Evolutionary conservation across 2,113 vertebrate genomes (phyloP).

Genomic region (Phocoena sinus): DNA sequence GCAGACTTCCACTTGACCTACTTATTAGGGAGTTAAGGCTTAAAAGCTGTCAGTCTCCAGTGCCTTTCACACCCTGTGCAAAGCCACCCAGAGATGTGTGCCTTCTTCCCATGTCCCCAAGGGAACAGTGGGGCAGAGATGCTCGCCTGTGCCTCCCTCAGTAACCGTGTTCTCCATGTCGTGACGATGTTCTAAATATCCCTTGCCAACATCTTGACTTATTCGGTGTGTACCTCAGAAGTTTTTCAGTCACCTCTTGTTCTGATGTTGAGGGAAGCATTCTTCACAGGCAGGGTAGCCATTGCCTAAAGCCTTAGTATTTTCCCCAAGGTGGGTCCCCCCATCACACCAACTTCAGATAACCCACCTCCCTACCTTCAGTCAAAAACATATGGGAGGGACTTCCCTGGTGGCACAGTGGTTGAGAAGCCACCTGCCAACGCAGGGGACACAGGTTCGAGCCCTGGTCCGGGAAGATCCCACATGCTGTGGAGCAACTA

Average conservation of each 20-base stretch:
- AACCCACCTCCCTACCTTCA: background rate
- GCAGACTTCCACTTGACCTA: constrained; percentile 10
- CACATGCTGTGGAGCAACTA: too few species aligned
- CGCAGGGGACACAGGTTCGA: too few species aligned
- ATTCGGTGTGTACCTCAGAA: background rate
- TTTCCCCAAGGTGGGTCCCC: background rate
- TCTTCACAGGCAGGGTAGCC: background rate
- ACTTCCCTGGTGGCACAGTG: too few species aligned
- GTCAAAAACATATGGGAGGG: background rate
- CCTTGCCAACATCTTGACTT: background rate
- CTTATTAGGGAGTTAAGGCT: background rate
- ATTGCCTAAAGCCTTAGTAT: background rate
- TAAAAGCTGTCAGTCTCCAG: background rate
- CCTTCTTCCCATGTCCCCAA: background rate
- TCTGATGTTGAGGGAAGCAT: background rate
- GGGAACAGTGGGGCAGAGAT: background rate
- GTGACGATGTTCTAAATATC: background rate
- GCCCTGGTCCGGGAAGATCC: too few species aligned
- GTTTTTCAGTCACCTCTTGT: background rate
- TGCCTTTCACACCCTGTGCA: background rate
- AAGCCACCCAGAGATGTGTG: background rate
- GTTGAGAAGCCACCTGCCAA: too few species aligned
- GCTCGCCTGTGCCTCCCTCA: background rate
- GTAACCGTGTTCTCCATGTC: background rate
- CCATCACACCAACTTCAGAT: background rate